Conservation (phyloP, 2,797 vertebrate genomes). For the Microtus obscurus region DNA sequence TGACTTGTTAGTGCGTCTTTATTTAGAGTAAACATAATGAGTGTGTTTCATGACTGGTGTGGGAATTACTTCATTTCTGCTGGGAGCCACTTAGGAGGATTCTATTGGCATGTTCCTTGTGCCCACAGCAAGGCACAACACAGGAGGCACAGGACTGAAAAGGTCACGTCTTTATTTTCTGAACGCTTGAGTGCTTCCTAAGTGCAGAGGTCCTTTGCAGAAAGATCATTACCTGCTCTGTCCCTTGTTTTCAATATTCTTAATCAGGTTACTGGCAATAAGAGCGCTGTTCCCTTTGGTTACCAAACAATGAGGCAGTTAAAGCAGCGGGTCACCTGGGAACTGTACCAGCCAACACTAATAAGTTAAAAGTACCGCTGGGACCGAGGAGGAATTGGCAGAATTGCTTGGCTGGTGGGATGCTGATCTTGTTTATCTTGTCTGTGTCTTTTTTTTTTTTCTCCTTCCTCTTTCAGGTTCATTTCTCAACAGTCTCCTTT, state of each 20-base stretch:
- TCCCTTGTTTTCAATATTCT: constrained; percentile 65
- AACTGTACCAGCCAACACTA: constrained; percentile 32
- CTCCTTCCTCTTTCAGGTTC: not conserved
- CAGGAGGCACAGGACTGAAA: not conserved
- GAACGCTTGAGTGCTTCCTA: constrained; percentile 41
- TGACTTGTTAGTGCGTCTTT: not conserved
- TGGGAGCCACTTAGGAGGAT: not conserved
- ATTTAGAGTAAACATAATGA: constrained; percentile 13
- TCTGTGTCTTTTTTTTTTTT: not conserved
- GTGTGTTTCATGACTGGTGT: not conserved
- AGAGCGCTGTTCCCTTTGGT: constrained; percentile 47
- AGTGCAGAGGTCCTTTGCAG: not conserved
- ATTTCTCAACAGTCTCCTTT: constrained; percentile 55
- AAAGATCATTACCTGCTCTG: constrained; percentile 29
- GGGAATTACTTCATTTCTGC: not conserved
- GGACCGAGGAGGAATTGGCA: not conserved
- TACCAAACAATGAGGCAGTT: constrained; percentile 61
- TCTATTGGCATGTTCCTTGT: not conserved
- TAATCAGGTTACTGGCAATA: constrained; percentile 58
- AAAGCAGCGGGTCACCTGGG: not conserved
- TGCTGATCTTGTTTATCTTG: constrained; percentile 58
- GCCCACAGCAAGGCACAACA: not conserved
- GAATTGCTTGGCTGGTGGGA: not conserved
- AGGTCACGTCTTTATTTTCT: constrained; percentile 47
- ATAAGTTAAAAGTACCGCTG: constrained; percentile 37